Conservation (phyloP, 2,113 vertebrate genomes). For the Isurus oxyrinchus region DNA sequence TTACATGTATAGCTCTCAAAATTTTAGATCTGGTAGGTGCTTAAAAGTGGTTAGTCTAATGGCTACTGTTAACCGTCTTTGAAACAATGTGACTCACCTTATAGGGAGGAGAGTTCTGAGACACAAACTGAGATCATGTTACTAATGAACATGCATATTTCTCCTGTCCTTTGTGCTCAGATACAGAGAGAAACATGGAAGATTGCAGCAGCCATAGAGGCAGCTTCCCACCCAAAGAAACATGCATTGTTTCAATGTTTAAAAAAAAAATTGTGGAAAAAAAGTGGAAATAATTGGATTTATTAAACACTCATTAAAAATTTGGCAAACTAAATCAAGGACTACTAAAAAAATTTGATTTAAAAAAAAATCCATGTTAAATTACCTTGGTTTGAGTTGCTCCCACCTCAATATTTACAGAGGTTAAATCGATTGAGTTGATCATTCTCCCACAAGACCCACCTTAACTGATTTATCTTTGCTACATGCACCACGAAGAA, state of each 20-base stretch:
- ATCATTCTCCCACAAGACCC: background rate
- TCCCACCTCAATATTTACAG: background rate
- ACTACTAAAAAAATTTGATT: background rate
- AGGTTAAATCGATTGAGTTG: background rate
- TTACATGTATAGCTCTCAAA: too few species aligned
- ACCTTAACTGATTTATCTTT: background rate
- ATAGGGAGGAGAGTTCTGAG: background rate
- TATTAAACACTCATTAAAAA: background rate
- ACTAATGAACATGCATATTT: background rate
- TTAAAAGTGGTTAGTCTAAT: background rate
- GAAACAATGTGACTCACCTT: background rate
- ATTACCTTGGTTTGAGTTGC: background rate
- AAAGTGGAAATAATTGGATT: background rate
- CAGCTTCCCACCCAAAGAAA: background rate
- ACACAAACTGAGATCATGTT: too few species aligned
- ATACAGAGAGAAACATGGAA: background rate
- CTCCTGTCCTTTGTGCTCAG: background rate
- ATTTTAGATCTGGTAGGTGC: background rate
- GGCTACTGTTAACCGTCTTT: background rate
- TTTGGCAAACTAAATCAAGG: background rate
- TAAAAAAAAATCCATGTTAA: background rate
- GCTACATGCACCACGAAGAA: background rate
- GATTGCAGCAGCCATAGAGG: too few species aligned
- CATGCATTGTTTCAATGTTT: background rate
- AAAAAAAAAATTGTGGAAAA: background rate